Base-by-base conservation (phyloP, 2,888 invertebrate species). In the Hirtodrosophila trivittata region DNA sequence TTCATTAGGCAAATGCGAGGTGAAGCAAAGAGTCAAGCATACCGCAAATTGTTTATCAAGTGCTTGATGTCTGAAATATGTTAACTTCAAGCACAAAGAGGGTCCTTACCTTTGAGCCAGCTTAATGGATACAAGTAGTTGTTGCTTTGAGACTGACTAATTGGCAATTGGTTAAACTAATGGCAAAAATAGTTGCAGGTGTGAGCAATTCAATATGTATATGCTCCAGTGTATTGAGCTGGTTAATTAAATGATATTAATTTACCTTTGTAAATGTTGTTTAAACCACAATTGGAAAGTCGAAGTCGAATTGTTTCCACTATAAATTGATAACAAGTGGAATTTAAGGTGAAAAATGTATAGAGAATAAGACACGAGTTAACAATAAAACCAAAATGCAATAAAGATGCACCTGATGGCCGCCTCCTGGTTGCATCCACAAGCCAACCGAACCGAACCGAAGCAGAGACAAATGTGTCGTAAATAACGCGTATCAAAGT, bases 401-500 rank as follows among this genome's bases (percentile, higher is more conserved):
- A 28, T 28, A 28, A 28, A 28, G 32, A 18, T 25, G 33, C n/a
- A 14, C 3, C 26, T 21, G 21, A 10, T 10, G 49, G 46, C 12
- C 12, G 10, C n/a, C n/a, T n/a, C n/a, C 47, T 38, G 18, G 59
- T 35, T 32, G 51, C 47, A 54, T 37, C 35, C 50, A 18, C 10
- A 16, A 39, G 45, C 58, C 39, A 43, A 66, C 46, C 60, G 51
- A 73, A 54, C 50, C 60, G 55, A 73, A 54, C 50, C 77, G 72
- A 82, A 72, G 78, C 75, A 64, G 72, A 82, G 85, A 77, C 82
- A 77, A 78, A 85, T 85, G 82, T 82, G 56, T 72, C 75, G 72
- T 75, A 85, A 71, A 78, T 77, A 84, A 81, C 71, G 74, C 81
- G 77, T 66, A 66, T 70, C 74, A 67, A 73, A 67, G 84, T 63